Percentiles rank a stretch among this genome's conserved stretches.
Conservation (phyloP, 1,140 invertebrate genomes). For the Drosophila sturtevanti region DNA sequence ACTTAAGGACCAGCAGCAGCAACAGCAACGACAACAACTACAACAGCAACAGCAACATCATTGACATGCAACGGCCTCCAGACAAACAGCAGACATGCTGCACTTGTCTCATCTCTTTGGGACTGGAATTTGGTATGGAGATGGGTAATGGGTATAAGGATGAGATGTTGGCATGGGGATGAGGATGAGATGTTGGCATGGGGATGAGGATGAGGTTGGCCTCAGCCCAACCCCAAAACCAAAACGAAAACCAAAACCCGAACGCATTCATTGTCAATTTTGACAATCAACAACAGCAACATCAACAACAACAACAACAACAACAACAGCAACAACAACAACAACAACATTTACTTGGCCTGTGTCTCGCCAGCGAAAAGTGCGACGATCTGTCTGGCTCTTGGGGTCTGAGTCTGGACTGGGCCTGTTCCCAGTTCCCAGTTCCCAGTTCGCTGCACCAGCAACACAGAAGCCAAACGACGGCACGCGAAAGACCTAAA, state of each 20-base stretch:
- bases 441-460: conserved; percentile 34
- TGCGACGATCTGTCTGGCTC: conserved; percentile 73
- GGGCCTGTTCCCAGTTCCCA: conserved; percentile 15
- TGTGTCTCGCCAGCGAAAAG: conserved; percentile 12
- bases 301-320: conserved; percentile 58
- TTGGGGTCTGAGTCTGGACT: conserved; percentile 46
- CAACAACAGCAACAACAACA: conserved; percentile 5
- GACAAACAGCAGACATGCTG: conserved; percentile 75
- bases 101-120: conserved; percentile 65
- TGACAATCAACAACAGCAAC: conserved; percentile 78
- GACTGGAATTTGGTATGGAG: background rate
- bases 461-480: conserved; percentile 70
- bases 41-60: conserved; percentile 45
- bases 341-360: conserved; percentile 8
- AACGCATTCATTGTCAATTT: conserved; percentile 79
- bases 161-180: background rate
- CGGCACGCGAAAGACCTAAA: conserved; percentile 76
- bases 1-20: conserved; percentile 45
- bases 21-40: conserved; percentile 41
- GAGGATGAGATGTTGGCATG: too few species aligned
- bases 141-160: too few species aligned
- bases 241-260: conserved; percentile 9
- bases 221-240: background rate
- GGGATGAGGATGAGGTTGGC: background rate
- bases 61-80: conserved; percentile 65